phyloP scores from a whole-genome alignment of 1,140 invertebrate species.

The Eumeta japonica region DNA sequence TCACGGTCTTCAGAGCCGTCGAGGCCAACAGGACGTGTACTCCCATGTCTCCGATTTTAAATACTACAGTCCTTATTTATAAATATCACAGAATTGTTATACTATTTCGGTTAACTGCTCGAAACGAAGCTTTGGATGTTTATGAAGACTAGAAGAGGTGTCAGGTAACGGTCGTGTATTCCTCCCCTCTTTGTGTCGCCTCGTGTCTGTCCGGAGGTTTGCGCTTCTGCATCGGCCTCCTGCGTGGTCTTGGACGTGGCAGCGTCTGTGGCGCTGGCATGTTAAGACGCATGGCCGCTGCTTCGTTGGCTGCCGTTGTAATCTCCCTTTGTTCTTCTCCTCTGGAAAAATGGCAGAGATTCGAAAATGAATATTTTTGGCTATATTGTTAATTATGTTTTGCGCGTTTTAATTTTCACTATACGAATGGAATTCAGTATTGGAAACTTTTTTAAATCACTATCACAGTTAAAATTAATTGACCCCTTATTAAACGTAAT shows the following conservation, averaged over 20 bases:
- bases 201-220: constrained; percentile 38
- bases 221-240: constrained; percentile 29
- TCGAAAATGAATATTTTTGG: constrained; percentile 3
- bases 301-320: constrained; percentile 7
- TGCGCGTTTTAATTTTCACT: too few relatives aligned
- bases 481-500: too few relatives aligned
- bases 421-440: too few relatives aligned
- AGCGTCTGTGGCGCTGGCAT: constrained; percentile 25
- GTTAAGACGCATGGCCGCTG: constrained; percentile 28
- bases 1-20: constrained; percentile 73
- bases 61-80: neutral
- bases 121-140: neutral
- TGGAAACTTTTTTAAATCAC: too few relatives aligned
- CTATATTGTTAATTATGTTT: constrained; percentile 2
- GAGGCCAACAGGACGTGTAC: constrained; percentile 70
- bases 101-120: neutral
- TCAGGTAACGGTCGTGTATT: constrained; percentile 1
- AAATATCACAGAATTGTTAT: neutral
- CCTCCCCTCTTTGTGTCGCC: constrained; percentile 6
- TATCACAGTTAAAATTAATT: too few relatives aligned
- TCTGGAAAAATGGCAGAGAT: constrained; percentile 30
- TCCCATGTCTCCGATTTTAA: constrained; percentile 57
- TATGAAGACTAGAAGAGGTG: too few relatives aligned
- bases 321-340: constrained; percentile 13
- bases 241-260: constrained; percentile 15